phyloP scores from a whole-genome alignment of 2,797 vertebrate species.

The Propithecus deckenii region DNA sequence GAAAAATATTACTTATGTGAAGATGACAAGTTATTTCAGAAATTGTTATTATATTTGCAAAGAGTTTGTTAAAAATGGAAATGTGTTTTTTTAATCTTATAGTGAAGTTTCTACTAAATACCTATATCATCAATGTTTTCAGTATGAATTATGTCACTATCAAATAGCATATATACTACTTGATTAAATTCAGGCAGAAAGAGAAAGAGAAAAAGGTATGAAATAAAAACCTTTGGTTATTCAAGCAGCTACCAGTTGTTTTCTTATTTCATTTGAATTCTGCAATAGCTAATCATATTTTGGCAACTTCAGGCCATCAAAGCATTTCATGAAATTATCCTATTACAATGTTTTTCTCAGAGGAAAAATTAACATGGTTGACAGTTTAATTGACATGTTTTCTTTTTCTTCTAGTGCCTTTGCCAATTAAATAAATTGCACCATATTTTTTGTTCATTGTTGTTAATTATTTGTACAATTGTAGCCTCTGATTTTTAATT shows the following conservation, averaged over 20 bases:
- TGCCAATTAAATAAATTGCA: slow-evolving; percentile 61
- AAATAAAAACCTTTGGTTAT: not conserved
- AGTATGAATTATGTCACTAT: not conserved
- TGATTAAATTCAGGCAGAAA: not conserved
- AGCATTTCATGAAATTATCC: slow-evolving; percentile 58
- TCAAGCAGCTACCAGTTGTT: not conserved
- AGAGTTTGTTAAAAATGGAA: not conserved
- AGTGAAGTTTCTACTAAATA: not conserved
- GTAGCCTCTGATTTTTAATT: not conserved
- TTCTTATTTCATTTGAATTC: slow-evolving; percentile 31
- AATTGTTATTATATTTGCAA: not conserved
- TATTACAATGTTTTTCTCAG: slow-evolving; percentile 34
- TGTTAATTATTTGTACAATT: slow-evolving; percentile 45
- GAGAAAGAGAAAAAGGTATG: not conserved
- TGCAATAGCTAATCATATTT: not conserved
- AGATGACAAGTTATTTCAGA: not conserved
- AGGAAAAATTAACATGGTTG: slow-evolving; percentile 11
- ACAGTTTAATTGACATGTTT: slow-evolving; percentile 19
- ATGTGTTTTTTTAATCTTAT: not conserved
- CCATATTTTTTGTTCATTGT: slow-evolving; percentile 19
- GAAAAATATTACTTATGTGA: not conserved
- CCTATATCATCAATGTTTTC: not conserved
- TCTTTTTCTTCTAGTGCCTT: not conserved
- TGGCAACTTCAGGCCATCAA: slow-evolving; percentile 40
- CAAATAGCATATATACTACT: not conserved